A percentile compares a stretch with the other conserved stretches of the same genome.
phyloP scores from a whole-genome alignment of 2,888 invertebrate species.

The Hylaea fasciaria region DNA sequence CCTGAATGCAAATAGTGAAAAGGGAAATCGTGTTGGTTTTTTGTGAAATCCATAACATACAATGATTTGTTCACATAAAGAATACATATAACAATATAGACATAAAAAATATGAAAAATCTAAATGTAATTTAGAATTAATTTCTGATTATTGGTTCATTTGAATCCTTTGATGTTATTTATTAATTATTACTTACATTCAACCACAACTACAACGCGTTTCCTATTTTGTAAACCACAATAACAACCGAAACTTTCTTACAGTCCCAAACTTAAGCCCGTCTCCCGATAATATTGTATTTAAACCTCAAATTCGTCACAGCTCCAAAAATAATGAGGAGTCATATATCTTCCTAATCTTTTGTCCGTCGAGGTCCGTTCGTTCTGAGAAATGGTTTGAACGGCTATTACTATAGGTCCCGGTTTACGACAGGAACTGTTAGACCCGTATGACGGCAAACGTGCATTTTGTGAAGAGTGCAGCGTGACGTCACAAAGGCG shows the following conservation, averaged over 20 bases:
- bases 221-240: constrained; percentile 54
- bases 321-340: constrained; percentile 64
- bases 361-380: constrained; percentile 69
- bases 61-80: too few species aligned
- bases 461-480: constrained; percentile 74
- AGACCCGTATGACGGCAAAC: constrained; percentile 73
- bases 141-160: not conserved
- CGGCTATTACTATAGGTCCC: constrained; percentile 68
- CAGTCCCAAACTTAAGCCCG: constrained; percentile 57
- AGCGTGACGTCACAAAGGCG: constrained; percentile 74
- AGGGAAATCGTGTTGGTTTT: constrained; percentile 1
- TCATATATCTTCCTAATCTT: constrained; percentile 71
- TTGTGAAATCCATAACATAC: not conserved
- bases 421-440: constrained; percentile 82
- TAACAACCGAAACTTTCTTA: constrained; percentile 54
- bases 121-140: not conserved
- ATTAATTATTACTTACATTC: not conserved
- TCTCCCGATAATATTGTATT: constrained; percentile 62
- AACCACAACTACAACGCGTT: not conserved
- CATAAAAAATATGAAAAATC: too few species aligned
- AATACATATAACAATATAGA: too few species aligned
- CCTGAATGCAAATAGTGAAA: constrained; percentile 16
- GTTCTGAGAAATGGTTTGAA: constrained; percentile 66
- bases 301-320: constrained; percentile 81
- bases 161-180: not conserved